A percentile compares a stretch with the other conserved stretches of the same genome.
These are phyloP conservation scores for Pangasius larnaudii DNA, from an alignment of 2,797 vertebrate species.

Conservation along the genomic window DNA sequence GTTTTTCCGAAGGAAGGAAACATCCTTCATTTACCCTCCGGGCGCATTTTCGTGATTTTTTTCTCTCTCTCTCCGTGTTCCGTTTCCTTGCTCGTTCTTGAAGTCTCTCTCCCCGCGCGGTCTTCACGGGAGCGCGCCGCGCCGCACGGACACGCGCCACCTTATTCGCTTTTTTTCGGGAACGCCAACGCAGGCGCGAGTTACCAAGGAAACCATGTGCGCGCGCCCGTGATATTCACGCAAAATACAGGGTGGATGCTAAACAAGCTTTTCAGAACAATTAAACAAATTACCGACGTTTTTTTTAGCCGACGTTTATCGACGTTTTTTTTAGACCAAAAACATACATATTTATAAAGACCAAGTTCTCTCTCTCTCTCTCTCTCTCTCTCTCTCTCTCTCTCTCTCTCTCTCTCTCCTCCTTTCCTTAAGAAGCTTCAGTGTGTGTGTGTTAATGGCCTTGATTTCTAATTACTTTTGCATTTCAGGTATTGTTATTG, in stretches of 20 bases:
- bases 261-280: not conserved
- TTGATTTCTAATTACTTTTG: constrained; percentile 3
- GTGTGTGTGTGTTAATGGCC: constrained; percentile 1
- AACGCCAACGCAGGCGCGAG: constrained; percentile 77
- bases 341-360: not conserved
- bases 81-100: constrained; percentile 54
- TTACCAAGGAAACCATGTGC: constrained; percentile 82
- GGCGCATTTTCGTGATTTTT: constrained; percentile 56
- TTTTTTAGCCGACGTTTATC: not conserved
- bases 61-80: constrained; percentile 64
- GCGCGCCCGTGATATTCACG: constrained; percentile 66
- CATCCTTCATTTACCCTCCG: constrained; percentile 66
- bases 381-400: not conserved
- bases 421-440: not conserved
- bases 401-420: not conserved
- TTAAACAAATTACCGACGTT: not conserved
- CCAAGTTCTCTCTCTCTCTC: not conserved
- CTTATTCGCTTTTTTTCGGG: constrained; percentile 41
- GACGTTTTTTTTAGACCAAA: not conserved
- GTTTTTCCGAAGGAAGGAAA: constrained; percentile 55
- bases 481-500: not conserved
- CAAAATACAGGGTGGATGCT: constrained; percentile 54
- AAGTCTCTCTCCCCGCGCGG: constrained; percentile 62
- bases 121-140: constrained; percentile 76
- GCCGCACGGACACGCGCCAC: constrained; percentile 71